Conservation (phyloP, 2,797 vertebrate species). For the Cirrhinus mrigala region DNA sequence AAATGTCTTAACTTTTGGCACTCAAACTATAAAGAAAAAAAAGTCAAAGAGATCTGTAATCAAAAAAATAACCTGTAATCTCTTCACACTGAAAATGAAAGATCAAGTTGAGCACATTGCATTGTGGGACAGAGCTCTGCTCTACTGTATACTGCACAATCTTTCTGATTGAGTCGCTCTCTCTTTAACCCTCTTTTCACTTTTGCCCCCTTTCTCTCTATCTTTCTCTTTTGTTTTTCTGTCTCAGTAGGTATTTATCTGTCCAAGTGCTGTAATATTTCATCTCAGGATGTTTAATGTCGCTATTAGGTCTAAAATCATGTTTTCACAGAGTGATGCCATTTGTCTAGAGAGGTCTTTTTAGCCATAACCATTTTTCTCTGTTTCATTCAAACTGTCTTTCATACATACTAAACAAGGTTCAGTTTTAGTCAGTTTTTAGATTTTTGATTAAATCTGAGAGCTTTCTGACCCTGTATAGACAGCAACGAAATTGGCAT, state of each 20-base stretch:
- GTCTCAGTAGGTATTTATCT: neutral
- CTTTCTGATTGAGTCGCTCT: neutral
- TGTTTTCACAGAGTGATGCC: neutral
- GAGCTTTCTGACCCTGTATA: too few species aligned
- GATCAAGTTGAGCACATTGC: neutral
- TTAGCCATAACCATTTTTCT: constrained; percentile 3
- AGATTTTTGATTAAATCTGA: too few species aligned
- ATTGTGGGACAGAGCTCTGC: neutral
- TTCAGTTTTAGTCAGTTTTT: neutral
- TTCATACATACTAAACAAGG: constrained; percentile 21
- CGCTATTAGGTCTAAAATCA: constrained; percentile 54
- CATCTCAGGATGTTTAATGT: constrained; percentile 57
- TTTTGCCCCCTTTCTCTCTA: neutral
- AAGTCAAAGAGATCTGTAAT: too few species aligned
- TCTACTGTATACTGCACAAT: neutral
- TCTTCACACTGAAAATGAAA: neutral
- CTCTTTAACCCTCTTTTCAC: neutral
- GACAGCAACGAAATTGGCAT: too few species aligned
- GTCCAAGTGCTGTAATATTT: constrained; percentile 2
- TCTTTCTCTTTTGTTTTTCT: constrained; percentile 26
- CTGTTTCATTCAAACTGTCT: neutral
- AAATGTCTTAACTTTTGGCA: too few species aligned
- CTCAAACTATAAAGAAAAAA: too few species aligned
- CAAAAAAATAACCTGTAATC: neutral
- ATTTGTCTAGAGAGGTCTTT: constrained; percentile 10